Evolutionary conservation across 2,888 invertebrate genomes (phyloP).

Genomic region (Andrena dorsata): DNA sequence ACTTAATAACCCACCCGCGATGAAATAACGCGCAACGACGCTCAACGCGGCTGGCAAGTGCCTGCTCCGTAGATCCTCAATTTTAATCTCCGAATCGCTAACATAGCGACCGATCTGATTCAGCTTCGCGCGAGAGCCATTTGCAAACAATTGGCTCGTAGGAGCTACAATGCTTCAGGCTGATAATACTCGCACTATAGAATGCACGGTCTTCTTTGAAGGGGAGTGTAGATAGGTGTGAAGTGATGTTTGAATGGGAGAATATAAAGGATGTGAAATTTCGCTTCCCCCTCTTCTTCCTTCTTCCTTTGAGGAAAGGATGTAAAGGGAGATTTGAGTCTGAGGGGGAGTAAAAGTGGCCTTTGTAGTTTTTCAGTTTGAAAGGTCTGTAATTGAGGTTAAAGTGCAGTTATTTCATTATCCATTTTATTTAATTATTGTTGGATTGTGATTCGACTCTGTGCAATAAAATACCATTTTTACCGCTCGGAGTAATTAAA

Average conservation of each 20-base stretch:
- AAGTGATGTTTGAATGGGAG: not conserved
- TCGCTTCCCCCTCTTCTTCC: not conserved
- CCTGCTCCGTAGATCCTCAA: not conserved
- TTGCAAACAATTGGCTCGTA: conserved; percentile 12
- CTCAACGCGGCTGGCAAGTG: not conserved
- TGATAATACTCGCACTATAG: not conserved
- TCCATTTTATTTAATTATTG: too few relatives aligned
- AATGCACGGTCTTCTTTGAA: not conserved
- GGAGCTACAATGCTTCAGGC: too few relatives aligned
- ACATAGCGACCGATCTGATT: not conserved
- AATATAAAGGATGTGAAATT: not conserved
- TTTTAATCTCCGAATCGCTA: conserved; percentile 32
- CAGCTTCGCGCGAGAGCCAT: not conserved
- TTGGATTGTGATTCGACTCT: too few relatives aligned
- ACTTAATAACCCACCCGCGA: conserved; percentile 33
- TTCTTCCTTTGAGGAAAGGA: not conserved
- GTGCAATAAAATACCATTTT: too few relatives aligned
- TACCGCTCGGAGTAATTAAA: too few relatives aligned
- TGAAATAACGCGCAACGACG: conserved; percentile 20
- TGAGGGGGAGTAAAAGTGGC: too few relatives aligned
- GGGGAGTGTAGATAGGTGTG: not conserved
- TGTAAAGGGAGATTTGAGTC: not conserved
- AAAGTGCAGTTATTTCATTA: too few relatives aligned
- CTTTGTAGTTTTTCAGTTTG: too few relatives aligned
- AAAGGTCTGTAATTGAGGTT: too few relatives aligned